Conservation (phyloP, 2,888 invertebrate species). For the Campoplex capitator region DNA sequence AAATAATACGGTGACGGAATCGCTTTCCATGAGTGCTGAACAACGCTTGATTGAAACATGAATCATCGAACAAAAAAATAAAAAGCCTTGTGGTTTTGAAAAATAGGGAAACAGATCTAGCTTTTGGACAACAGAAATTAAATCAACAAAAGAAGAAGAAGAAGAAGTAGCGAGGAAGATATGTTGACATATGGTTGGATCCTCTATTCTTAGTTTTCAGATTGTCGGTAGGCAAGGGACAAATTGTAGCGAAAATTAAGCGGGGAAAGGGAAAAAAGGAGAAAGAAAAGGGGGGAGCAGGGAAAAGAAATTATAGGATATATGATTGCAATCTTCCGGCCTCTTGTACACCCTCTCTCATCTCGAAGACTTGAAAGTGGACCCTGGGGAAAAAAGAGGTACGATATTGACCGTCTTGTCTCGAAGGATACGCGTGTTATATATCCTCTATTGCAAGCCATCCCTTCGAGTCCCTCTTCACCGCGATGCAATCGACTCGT, state of each 20-base stretch:
- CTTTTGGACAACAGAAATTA: background rate
- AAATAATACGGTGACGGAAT: background rate
- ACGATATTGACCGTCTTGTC: conserved; percentile 70
- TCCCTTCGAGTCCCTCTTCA: conserved; percentile 29
- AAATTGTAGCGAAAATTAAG: conserved; percentile 21
- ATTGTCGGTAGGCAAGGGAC: conserved; percentile 57
- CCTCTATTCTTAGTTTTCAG: conserved; percentile 1
- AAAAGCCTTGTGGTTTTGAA: background rate
- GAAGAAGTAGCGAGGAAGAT: background rate
- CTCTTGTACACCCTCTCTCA: conserved; percentile 27
- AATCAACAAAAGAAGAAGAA: background rate
- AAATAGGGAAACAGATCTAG: background rate
- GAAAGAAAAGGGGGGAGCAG: no score
- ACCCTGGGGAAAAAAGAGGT: conserved; percentile 48
- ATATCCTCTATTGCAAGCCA: conserved; percentile 45
- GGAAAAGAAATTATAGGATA: conserved; percentile 37
- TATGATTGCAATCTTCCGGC: conserved; percentile 52
- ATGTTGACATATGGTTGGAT: conserved; percentile 23
- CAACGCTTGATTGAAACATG: no score
- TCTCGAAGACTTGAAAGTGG: conserved; percentile 16
- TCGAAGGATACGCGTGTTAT: conserved; percentile 50
- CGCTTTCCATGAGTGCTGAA: background rate
- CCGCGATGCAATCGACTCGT: conserved; percentile 49
- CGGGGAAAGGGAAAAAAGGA: no score
- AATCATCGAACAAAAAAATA: background rate